Evolutionary conservation across 2,888 invertebrate species (phyloP).

Genomic region (Notodonta ziczac): DNA sequence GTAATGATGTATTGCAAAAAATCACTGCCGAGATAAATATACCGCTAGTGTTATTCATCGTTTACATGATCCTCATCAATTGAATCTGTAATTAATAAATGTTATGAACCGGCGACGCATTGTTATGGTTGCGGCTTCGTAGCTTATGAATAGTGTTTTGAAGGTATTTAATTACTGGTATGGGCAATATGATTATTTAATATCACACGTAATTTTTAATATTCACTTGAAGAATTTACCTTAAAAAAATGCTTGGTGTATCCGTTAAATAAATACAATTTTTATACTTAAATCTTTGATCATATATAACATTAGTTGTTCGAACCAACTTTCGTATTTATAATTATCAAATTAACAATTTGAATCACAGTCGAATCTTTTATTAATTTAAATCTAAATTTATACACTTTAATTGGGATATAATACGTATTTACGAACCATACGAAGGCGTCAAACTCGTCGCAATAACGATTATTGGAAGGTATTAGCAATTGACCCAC

Average conservation of each 20-base stretch:
- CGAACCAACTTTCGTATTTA: neutral
- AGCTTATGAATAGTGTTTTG: too few relatives aligned
- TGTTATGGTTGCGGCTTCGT: too few relatives aligned
- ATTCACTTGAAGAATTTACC: too few relatives aligned
- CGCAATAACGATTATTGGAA: constrained; percentile 67
- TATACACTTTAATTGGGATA: neutral
- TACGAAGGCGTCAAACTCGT: constrained; percentile 42
- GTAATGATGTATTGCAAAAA: constrained; percentile 12
- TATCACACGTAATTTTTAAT: too few relatives aligned
- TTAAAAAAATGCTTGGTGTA: too few relatives aligned
- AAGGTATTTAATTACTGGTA: too few relatives aligned
- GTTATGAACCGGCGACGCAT: too few relatives aligned
- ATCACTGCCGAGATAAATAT: constrained; percentile 8
- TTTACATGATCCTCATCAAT: neutral
- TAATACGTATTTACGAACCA: neutral
- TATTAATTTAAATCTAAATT: neutral
- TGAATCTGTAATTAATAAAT: neutral
- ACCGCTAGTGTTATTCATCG: constrained; percentile 1
- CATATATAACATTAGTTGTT: neutral
- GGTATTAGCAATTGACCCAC: constrained; percentile 74
- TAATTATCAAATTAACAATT: neutral
- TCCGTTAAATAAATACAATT: too few relatives aligned
- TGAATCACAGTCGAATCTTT: neutral
- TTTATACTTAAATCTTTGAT: too few relatives aligned
- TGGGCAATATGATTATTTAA: too few relatives aligned